A percentile compares a stretch with the other conserved stretches of the same genome.
Conservation (phyloP, 2,888 invertebrate genomes). For the Lobophora halterata region DNA sequence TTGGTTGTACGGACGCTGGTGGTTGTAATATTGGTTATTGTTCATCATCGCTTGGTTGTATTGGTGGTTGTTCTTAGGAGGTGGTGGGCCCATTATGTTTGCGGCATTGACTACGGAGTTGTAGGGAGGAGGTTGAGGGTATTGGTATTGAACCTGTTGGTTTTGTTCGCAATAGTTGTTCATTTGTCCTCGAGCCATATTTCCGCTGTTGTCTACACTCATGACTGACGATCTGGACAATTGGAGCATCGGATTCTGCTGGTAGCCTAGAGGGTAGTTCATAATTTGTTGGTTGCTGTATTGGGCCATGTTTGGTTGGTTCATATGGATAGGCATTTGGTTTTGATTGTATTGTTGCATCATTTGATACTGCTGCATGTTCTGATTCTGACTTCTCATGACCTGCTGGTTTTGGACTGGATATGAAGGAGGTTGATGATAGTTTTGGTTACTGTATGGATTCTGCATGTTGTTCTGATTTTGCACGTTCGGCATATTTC, state of each 20-base stretch:
- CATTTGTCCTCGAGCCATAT: constrained; percentile 63
- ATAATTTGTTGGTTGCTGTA: constrained; percentile 60
- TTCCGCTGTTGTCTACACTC: constrained; percentile 73
- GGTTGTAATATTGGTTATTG: constrained; percentile 72
- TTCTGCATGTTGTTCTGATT: constrained; percentile 44
- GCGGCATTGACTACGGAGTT: constrained; percentile 66
- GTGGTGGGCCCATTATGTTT: constrained; percentile 73
- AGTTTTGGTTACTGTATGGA: no score
- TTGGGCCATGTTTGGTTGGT: constrained; percentile 56
- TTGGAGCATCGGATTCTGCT: constrained; percentile 61
- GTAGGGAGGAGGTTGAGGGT: constrained; percentile 67
- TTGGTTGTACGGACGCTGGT: constrained; percentile 69
- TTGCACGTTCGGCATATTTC: constrained; percentile 36
- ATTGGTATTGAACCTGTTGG: constrained; percentile 61
- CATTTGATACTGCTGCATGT: constrained; percentile 65
- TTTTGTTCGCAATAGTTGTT: constrained; percentile 65
- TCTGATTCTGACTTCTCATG: constrained; percentile 51
- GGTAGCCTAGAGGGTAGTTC: constrained; percentile 61
- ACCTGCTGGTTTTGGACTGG: constrained; percentile 60
- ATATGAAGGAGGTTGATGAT: constrained; percentile 56
- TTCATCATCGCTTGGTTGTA: constrained; percentile 75
- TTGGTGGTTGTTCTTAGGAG: constrained; percentile 73
- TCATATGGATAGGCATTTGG: constrained; percentile 54
- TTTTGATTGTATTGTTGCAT: constrained; percentile 66
- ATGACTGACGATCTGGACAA: constrained; percentile 71